phyloP scores from a whole-genome alignment of 2,113 vertebrate genomes.

The Caretta caretta region DNA sequence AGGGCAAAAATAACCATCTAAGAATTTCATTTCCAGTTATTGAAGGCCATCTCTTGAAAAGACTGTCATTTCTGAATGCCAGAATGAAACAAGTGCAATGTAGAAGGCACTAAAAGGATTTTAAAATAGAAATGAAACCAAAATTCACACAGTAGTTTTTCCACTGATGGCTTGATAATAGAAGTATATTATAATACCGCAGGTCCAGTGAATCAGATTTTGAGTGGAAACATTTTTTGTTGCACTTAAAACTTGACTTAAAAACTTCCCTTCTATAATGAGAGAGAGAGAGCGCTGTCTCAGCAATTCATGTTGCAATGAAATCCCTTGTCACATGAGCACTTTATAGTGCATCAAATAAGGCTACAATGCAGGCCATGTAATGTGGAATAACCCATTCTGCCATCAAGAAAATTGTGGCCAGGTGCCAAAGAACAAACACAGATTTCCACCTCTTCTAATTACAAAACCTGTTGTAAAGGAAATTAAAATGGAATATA shows the following conservation, averaged over 20 bases:
- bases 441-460: neutral
- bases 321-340: neutral
- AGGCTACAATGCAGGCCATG: neutral
- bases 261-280: neutral
- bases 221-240: neutral
- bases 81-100: neutral
- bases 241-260: neutral
- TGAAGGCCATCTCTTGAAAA: constrained; percentile 11
- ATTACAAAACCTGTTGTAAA: neutral
- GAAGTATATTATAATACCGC: neutral
- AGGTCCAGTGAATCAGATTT: neutral
- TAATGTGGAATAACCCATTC: neutral
- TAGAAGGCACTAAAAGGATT: neutral
- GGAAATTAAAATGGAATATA: neutral
- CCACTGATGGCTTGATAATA: neutral
- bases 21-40: constrained; percentile 16
- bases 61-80: neutral
- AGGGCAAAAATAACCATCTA: constrained; percentile 17
- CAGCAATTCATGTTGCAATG: neutral
- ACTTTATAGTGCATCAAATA: neutral
- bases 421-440: neutral
- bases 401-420: neutral
- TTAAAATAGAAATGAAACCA: constrained; percentile 22
- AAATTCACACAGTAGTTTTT: neutral
- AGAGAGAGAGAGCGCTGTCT: neutral